phyloP scores from a whole-genome alignment of 2,888 invertebrate genomes.

The Aromia moschata region DNA sequence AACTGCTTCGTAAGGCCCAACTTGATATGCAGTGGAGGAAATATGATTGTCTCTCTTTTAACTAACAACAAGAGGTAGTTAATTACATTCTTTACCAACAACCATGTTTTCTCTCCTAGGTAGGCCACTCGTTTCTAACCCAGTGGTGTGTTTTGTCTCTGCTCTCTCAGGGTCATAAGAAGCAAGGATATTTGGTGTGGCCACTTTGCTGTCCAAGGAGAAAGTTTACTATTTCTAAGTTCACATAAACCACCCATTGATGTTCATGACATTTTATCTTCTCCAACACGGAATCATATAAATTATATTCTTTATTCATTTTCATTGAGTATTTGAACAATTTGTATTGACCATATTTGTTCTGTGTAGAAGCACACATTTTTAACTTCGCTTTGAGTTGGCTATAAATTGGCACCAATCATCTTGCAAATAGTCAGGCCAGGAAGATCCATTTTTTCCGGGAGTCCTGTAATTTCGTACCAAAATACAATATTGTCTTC shows the following conservation, averaged over 20 bases:
- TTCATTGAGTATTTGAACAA: conserved; percentile 2
- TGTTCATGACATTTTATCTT: conserved; percentile 1
- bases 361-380: background rate
- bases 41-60: background rate
- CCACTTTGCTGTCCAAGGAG: conserved; percentile 41
- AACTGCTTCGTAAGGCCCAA: background rate
- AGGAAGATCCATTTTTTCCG: background rate
- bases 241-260: conserved; percentile 25
- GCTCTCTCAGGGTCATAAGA: conserved; percentile 47
- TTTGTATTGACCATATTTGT: conserved; percentile 2
- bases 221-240: conserved; percentile 34
- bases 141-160: conserved; percentile 39
- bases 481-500: background rate
- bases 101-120: background rate
- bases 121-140: background rate
- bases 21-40: background rate
- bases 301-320: background rate
- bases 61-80: background rate
- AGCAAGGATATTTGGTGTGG: conserved; percentile 32
- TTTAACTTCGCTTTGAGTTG: background rate
- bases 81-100: background rate
- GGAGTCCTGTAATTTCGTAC: background rate
- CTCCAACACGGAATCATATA: background rate
- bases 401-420: background rate
- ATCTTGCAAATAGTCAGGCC: background rate